Conservation (phyloP, 2,113 vertebrate species). For the pig (Sus scrofa) region DNA sequence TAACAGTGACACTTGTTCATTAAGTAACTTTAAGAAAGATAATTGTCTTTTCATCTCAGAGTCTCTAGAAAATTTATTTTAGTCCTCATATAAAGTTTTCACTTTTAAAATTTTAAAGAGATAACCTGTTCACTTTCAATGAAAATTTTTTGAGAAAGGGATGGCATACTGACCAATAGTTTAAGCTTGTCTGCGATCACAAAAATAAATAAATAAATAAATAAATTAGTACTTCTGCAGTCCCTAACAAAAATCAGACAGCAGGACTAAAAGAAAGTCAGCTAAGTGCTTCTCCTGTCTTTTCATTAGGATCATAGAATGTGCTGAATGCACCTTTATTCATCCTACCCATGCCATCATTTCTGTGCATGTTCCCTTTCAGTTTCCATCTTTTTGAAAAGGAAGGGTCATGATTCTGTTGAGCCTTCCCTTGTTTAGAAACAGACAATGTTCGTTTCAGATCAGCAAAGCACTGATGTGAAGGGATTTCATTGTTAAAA, state of each 20-base stretch:
- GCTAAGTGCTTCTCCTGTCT: background rate
- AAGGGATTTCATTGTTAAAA: background rate
- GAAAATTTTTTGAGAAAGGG: slow-evolving; percentile 5
- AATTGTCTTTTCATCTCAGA: background rate
- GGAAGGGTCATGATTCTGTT: background rate
- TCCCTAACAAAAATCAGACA: background rate
- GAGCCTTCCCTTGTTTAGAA: background rate
- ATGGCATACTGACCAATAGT: background rate
- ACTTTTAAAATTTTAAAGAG: background rate
- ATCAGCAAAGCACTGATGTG: background rate
- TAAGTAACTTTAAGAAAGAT: background rate
- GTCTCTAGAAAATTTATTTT: background rate
- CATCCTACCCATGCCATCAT: background rate
- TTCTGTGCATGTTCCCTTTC: background rate
- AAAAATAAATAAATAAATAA: too few species aligned
- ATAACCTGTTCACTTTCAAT: background rate
- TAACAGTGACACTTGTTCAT: background rate
- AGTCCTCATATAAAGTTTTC: background rate
- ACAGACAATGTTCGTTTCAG: background rate
- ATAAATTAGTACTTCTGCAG: background rate
- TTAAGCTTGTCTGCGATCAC: background rate
- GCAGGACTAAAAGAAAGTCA: background rate
- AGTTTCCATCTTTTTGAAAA: background rate
- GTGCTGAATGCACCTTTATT: background rate
- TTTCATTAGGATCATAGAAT: background rate